Evolutionary conservation across 2,797 vertebrate species (phyloP).

Genomic region (Argentina silus): DNA sequence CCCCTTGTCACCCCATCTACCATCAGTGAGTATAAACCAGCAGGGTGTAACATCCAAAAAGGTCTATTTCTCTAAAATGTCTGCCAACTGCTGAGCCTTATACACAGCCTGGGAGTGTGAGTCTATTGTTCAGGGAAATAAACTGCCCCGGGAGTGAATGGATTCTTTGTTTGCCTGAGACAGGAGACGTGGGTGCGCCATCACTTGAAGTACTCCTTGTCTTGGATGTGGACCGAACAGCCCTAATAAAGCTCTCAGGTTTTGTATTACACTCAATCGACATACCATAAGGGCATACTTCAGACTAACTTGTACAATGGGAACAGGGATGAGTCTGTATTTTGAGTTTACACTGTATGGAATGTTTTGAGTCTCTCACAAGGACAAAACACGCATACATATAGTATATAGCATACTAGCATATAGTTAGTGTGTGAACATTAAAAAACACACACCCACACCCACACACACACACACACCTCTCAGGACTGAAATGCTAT

Average conservation of each 20-base stretch:
- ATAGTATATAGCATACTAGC: too few species aligned
- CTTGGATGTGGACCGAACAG: conserved; percentile 52
- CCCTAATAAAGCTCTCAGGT: conserved; percentile 59
- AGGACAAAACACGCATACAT: too few species aligned
- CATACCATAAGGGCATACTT: conserved; percentile 44
- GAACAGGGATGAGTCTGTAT: conserved; percentile 31
- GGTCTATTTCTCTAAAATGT: conserved; percentile 1
- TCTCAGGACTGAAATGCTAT: neutral
- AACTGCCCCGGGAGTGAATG: conserved; percentile 41
- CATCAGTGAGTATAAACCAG: neutral
- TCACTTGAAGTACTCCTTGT: conserved; percentile 62
- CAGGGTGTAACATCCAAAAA: neutral
- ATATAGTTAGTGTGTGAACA: too few species aligned
- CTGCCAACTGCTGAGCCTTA: neutral
- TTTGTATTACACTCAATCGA: conserved; percentile 63
- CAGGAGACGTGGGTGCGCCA: conserved; percentile 53
- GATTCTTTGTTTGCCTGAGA: conserved; percentile 64
- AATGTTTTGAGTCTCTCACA: neutral
- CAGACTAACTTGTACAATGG: conserved; percentile 47
- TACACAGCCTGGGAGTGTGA: neutral
- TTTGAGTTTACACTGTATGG: conserved; percentile 3
- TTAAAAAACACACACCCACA: too few species aligned
- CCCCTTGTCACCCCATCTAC: neutral
- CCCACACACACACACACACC: conserved; percentile 7
- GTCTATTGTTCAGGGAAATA: conserved; percentile 21